phyloP scores from a whole-genome alignment of 2,888 invertebrate species.

The Idaea dimidiata region DNA sequence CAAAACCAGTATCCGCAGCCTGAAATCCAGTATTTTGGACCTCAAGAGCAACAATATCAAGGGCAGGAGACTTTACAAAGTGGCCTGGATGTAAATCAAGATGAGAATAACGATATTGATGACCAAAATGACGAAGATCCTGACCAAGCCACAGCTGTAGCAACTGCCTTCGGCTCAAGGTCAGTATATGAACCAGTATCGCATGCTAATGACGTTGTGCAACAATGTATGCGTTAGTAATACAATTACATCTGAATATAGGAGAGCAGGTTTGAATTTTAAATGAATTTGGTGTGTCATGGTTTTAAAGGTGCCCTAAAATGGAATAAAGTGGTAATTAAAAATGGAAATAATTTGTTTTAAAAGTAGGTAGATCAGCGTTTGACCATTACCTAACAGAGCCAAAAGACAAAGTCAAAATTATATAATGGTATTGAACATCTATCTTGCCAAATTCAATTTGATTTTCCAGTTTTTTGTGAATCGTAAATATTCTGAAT shows the following conservation, averaged over 20 bases:
- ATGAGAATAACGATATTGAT: constrained; percentile 50
- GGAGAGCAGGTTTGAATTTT: neutral
- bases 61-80: constrained; percentile 49
- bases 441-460: no score
- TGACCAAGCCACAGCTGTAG: constrained; percentile 59
- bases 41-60: constrained; percentile 12
- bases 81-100: constrained; percentile 61
- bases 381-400: no score
- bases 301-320: neutral
- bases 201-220: constrained; percentile 11
- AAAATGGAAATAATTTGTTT: no score
- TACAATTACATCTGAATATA: neutral
- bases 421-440: no score
- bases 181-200: constrained; percentile 41
- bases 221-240: neutral
- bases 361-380: no score
- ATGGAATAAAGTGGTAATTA: neutral
- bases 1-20: constrained; percentile 18
- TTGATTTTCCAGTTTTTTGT: no score
- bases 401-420: no score
- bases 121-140: constrained; percentile 28
- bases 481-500: no score
- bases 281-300: neutral
- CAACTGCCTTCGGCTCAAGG: constrained; percentile 72
- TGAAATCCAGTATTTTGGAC: constrained; percentile 8